phyloP scores from a whole-genome alignment of 2,113 vertebrate genomes.

The Empidonax traillii region DNA sequence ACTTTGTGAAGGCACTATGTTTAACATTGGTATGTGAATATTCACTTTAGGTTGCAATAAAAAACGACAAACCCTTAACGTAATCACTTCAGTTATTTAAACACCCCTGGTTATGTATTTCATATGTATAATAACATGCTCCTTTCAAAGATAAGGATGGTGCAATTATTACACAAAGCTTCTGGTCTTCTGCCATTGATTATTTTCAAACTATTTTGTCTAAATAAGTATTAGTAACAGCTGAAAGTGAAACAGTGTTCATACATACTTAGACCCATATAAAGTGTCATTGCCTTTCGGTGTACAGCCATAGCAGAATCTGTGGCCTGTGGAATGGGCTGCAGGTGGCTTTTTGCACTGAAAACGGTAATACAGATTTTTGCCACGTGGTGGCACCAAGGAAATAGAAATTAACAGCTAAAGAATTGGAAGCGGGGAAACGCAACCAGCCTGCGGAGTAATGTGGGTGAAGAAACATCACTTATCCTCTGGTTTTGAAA shows the following conservation, averaged over 20 bases:
- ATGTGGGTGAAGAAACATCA: not conserved
- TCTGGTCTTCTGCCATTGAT: not conserved
- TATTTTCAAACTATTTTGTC: not conserved
- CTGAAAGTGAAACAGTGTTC: not conserved
- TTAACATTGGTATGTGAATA: not conserved
- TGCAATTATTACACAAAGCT: not conserved
- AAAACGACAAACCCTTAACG: fast-evolving
- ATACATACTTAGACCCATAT: fast-evolving
- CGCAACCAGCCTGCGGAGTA: not conserved
- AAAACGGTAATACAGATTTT: not conserved
- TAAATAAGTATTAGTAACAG: not conserved
- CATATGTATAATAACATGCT: not conserved
- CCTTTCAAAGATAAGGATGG: not conserved
- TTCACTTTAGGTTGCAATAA: not conserved
- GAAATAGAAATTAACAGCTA: conserved; percentile 56
- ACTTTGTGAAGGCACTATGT: not conserved
- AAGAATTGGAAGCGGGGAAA: not conserved
- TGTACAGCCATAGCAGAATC: not conserved
- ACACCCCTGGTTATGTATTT: not conserved
- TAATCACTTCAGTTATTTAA: not conserved
- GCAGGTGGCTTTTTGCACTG: not conserved
- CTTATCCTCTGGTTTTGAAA: not conserved
- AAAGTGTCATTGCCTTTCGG: not conserved
- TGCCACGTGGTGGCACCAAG: conserved; percentile 77
- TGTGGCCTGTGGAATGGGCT: not conserved